Conservation (phyloP, 1,140 invertebrate species). For the Diprion similis region DNA sequence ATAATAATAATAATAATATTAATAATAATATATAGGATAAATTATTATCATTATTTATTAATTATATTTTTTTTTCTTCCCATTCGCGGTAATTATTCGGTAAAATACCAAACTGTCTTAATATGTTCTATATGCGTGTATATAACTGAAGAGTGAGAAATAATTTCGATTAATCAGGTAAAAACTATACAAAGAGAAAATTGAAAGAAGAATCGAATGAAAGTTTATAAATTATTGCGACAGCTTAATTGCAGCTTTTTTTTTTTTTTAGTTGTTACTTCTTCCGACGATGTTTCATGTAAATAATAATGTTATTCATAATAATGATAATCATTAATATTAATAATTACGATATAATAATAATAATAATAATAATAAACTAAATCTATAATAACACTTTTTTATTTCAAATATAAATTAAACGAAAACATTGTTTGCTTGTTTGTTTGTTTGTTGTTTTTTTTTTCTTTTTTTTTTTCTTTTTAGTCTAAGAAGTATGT, state of each 20-base stretch:
- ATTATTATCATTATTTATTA: background rate
- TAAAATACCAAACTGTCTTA: too few species aligned
- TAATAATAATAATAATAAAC: constrained; percentile 43
- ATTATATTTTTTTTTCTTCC: too few species aligned
- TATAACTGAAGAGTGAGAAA: too few species aligned
- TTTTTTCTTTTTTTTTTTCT: constrained; percentile 26
- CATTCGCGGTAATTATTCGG: too few species aligned
- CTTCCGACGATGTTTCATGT: constrained; percentile 12
- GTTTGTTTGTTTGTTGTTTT: constrained; percentile 26
- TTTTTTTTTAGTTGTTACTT: background rate
- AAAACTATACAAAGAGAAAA: background rate
- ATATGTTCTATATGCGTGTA: too few species aligned
- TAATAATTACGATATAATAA: constrained; percentile 33
- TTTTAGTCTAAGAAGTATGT: constrained; percentile 40
- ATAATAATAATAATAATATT: constrained; percentile 29
- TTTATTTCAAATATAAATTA: constrained; percentile 50
- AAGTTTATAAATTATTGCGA: background rate
- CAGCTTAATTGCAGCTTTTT: background rate
- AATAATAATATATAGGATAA: background rate
- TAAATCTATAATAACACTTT: constrained; percentile 53
- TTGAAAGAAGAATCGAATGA: background rate
- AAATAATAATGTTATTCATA: constrained; percentile 20
- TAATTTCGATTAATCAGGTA: too few species aligned
- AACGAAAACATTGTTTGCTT: constrained; percentile 42
- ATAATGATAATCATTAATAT: constrained; percentile 39